Percentiles rank a stretch among this genome's conserved stretches.
Conservation (phyloP, 2,113 vertebrate genomes). For the Oceanodroma tethys region DNA sequence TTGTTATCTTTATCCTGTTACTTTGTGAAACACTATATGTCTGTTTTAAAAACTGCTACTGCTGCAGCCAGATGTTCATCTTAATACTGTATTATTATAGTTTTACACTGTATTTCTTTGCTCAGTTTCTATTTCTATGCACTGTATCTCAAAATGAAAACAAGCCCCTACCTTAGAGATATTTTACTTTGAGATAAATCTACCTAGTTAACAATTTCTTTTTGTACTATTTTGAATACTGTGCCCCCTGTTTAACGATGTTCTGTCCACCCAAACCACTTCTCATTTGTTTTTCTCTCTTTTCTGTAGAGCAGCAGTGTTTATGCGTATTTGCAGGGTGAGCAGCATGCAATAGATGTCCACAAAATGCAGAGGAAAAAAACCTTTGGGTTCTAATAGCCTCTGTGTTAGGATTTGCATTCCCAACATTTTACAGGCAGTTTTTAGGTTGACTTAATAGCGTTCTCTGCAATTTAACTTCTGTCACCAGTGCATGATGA, state of each 20-base stretch:
- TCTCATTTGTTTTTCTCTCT: background rate
- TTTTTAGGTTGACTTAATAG: background rate
- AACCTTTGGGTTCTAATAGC: background rate
- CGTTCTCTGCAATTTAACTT: background rate
- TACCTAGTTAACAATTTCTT: background rate
- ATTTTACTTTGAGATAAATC: background rate
- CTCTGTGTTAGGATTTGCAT: background rate
- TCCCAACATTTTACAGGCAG: background rate
- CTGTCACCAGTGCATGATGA: background rate
- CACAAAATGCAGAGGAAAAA: background rate
- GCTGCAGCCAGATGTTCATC: background rate
- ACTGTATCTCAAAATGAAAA: background rate
- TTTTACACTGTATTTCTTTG: background rate
- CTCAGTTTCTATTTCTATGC: background rate
- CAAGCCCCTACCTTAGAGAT: background rate
- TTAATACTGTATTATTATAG: background rate
- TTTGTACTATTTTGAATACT: background rate
- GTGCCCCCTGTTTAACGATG: background rate
- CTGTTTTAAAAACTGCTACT: background rate
- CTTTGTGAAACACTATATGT: rapidly evolving
- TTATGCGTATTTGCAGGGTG: background rate
- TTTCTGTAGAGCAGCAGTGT: background rate
- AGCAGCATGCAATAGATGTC: background rate
- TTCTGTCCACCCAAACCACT: background rate
- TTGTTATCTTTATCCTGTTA: background rate